Percentiles rank a stretch among this genome's conserved stretches.
Conservation (phyloP, 2,797 vertebrate species). For the Borostomias antarcticus region DNA sequence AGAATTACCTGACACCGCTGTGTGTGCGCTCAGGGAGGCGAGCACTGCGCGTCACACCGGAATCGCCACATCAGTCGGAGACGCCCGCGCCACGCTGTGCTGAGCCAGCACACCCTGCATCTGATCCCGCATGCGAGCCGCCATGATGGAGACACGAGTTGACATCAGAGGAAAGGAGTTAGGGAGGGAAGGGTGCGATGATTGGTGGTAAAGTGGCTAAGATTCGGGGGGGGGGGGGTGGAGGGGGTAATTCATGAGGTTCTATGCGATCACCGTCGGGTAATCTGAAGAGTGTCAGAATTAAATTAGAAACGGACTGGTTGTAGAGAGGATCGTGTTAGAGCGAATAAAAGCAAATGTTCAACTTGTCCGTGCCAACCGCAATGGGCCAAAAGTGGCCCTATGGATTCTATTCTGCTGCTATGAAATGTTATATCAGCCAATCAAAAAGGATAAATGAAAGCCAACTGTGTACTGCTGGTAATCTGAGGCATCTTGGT, state of each 20-base stretch:
- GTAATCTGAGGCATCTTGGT: not conserved
- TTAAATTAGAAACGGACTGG: constrained; percentile 42
- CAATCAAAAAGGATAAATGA: constrained; percentile 6
- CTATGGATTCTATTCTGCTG: not conserved
- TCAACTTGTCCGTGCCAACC: not conserved
- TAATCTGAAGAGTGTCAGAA: constrained; percentile 52
- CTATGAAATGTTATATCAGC: not conserved
- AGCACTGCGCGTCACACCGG: constrained; percentile 76
- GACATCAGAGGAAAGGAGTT: constrained; percentile 79
- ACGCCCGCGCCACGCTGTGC: constrained; percentile 74
- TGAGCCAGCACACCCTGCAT: constrained; percentile 78
- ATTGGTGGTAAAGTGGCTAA: constrained; percentile 77
- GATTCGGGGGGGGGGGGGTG: constrained; percentile 59
- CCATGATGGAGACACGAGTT: constrained; percentile 75
- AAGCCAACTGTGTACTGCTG: not conserved
- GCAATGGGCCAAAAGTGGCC: not conserved
- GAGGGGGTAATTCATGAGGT: constrained; percentile 29
- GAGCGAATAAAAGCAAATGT: not conserved
- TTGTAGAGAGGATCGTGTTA: constrained; percentile 34
- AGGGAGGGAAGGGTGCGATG: constrained; percentile 72
- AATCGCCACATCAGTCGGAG: constrained; percentile 79
- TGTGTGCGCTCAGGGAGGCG: constrained; percentile 79
- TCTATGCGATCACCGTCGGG: constrained; percentile 33
- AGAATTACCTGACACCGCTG: constrained; percentile 80
- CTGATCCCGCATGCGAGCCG: constrained; percentile 79